Evolutionary conservation across 2,888 invertebrate species (phyloP), one percentile per base, ranked within the genome.

Genomic region (Allacma fusca): DNA sequence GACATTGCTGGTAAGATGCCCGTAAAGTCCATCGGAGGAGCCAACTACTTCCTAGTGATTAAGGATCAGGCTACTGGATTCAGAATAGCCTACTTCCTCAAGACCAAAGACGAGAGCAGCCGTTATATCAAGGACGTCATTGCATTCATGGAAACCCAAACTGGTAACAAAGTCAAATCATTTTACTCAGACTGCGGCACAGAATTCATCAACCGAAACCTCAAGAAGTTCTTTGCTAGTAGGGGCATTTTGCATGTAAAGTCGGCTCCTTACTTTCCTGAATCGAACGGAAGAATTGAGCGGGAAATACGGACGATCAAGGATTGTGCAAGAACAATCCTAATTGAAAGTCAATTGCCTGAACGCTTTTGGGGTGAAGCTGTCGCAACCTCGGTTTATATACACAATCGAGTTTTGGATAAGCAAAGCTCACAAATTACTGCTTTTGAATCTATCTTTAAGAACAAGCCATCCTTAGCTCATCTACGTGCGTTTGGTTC

Each of bases 291-390:
- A 2, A 59, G 13, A 26, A 85, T 86, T 0, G 86, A 86, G 70
- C 59, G 85, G 0, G 83, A 84, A 34, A 86, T 86, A 28, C 75
- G 85, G 1, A 86, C 85, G 1, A 77, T 44, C 2, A 74, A 74
- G 43, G 74, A 74, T 24, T 40, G 43, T 1, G 74, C 74, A 5
- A 28, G 73, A 29, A 78, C 85, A 43, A 78, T 86, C 75, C 28
- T 87, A 21, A 64, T 81, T 21, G 78, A 79, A 5, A 81, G 80
- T 34, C 76, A 82, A 34, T 50, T 86, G 24, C 85, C 85, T 0
- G 79, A 81, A 28, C 69, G 77, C 23, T 78, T 86, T 24, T 87
- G 86, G 86, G 85, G 85, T 7, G 85, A 87, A 81, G 86, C 85
- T 16, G 85, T 85, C 1, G 84, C 83, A 43, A 85, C 85, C n/a